Conservation (phyloP, 2,113 vertebrate species). For the Myotis davidii region DNA sequence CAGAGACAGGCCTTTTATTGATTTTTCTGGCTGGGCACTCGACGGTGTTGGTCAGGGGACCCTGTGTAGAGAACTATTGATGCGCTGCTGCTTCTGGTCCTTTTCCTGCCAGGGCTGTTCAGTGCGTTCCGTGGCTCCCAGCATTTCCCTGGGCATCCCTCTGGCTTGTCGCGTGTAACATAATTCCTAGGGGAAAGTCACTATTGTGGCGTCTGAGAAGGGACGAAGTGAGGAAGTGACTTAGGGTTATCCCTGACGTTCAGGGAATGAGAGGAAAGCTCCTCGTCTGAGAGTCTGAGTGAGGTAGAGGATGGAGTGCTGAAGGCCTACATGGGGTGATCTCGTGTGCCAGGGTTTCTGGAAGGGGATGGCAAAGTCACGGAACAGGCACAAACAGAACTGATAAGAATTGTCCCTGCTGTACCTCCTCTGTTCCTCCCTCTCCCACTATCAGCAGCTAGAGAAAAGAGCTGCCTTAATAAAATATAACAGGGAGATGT, state of each 20-base stretch:
- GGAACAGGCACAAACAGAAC: neutral
- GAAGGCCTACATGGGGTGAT: neutral
- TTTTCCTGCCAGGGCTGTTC: neutral
- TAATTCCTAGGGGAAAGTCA: neutral
- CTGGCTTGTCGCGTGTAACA: neutral
- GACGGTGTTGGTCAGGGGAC: rapidly evolving
- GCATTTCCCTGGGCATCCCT: neutral
- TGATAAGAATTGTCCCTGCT: neutral
- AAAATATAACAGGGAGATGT: neutral
- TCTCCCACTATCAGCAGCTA: neutral
- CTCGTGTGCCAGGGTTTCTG: neutral
- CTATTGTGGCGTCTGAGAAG: neutral
- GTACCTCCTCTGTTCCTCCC: neutral
- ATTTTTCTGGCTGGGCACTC: neutral
- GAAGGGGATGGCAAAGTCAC: neutral
- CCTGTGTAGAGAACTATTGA: neutral
- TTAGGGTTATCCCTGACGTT: neutral
- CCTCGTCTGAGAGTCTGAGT: neutral
- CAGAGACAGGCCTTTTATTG: neutral
- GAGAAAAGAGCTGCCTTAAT: neutral
- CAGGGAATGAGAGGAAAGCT: neutral
- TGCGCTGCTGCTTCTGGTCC: neutral
- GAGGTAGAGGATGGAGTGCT: neutral
- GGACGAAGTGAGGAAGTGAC: neutral
- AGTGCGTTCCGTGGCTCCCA: neutral